These are phyloP conservation scores for Drosophila azteca DNA, from an alignment of 1,140 invertebrate genomes.

Conservation along the genomic window DNA sequence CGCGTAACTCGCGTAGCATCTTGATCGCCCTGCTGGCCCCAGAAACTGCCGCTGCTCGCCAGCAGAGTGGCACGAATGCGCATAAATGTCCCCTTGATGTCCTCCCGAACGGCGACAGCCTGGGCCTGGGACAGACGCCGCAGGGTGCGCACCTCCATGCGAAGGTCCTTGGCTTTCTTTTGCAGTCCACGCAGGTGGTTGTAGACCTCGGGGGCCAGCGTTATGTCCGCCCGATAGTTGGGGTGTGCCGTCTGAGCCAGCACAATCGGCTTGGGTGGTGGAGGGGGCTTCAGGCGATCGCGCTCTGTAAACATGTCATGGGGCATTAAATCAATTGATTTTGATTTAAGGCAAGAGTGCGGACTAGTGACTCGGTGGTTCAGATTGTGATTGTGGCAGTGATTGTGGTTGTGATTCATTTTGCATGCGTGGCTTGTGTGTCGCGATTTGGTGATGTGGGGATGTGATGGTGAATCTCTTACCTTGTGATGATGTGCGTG, in stretches of 20 bases:
- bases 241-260: constrained; percentile 85
- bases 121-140: constrained; percentile 95
- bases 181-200: constrained; percentile 93
- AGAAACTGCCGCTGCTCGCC: constrained; percentile 87
- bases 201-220: constrained; percentile 92
- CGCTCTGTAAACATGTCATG: constrained; percentile 86
- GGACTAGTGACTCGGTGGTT: neutral
- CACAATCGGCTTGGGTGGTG: constrained; percentile 92
- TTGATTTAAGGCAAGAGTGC: neutral
- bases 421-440: neutral
- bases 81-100: constrained; percentile 94
- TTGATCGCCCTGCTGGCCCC: constrained; percentile 85
- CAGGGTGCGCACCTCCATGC: constrained; percentile 93
- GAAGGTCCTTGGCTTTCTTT: constrained; percentile 94
- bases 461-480: constrained; percentile 82
- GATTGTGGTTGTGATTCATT: too few species aligned
- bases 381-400: neutral
- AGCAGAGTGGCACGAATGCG: constrained; percentile 90
- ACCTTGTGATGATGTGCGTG: constrained; percentile 96
- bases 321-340: neutral
- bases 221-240: constrained; percentile 86
- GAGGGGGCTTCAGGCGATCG: constrained; percentile 92
- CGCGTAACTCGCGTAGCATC: constrained; percentile 86
- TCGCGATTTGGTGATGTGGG: constrained; percentile 1
- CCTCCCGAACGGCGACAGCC: constrained; percentile 94